A percentile compares a stretch with the other conserved stretches of the same genome.
Conservation (phyloP, 2,113 vertebrate genomes). For the Pandion haliaetus region DNA sequence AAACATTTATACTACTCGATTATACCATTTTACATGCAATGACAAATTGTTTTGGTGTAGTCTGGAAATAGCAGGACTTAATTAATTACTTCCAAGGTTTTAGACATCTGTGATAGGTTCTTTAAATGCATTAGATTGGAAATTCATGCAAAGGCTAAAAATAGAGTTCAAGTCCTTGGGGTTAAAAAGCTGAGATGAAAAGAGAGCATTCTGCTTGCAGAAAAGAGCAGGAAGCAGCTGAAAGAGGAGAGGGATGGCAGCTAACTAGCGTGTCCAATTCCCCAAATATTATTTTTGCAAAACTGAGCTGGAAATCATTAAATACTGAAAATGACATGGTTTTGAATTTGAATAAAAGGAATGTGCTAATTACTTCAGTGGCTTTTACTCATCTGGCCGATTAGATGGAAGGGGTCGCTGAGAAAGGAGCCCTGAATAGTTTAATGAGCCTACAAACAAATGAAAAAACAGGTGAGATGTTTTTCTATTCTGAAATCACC, state of each 20-base stretch:
- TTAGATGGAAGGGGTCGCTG: not conserved
- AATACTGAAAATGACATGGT: not conserved
- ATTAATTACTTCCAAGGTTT: constrained; percentile 78
- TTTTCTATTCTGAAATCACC: not conserved
- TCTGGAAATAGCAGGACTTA: constrained; percentile 74
- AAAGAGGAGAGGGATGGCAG: not conserved
- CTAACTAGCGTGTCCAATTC: not conserved
- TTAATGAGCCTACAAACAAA: not conserved
- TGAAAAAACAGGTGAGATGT: not conserved
- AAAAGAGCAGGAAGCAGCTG: constrained; percentile 10
- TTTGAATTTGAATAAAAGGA: not conserved
- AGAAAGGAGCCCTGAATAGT: not conserved
- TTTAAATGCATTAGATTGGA: constrained; percentile 72
- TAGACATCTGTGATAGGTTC: constrained; percentile 71
- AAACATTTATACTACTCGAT: constrained; percentile 78
- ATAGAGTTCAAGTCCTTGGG: constrained; percentile 67
- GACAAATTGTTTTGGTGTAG: constrained; percentile 80
- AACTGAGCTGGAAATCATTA: not conserved
- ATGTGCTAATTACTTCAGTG: not conserved
- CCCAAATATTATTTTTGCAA: constrained; percentile 7
- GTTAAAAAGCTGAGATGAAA: constrained; percentile 46
- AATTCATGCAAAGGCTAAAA: constrained; percentile 73
- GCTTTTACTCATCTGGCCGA: not conserved
- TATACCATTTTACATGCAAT: constrained; percentile 77
- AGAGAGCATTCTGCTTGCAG: not conserved